Base-by-base conservation (phyloP, 2,113 vertebrate species). In the Sebastes fasciatus region DNA sequence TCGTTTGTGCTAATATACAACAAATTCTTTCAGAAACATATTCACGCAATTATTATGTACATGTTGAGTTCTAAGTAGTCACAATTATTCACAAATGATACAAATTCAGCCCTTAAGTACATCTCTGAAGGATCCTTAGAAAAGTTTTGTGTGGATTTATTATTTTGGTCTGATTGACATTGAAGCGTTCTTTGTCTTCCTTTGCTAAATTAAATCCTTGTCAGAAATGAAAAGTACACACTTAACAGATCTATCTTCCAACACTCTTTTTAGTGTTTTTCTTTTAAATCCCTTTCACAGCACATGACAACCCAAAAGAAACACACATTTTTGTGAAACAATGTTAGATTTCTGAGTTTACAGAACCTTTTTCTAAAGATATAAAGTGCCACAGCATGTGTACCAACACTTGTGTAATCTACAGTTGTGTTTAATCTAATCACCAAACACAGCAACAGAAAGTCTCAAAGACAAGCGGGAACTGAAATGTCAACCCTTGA, bases 41-140 rank as follows among this genome's bases (percentile, higher is more conserved):
- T 68, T 63, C 9, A 89, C 48, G n/a, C 69, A 80, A 78, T 40
- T 82, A 90, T 88, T 91, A 90, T 93, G 58, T 92, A 92, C 88
- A 94, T 13, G 26, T 49, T 34, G 43, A 84, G 66, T 74, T 84
- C 67, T 58, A 72, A 70, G 40, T 52, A 83, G 80, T 67, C 62
- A 78, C 68, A 83, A 78, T 85, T 88, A 94, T 91, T 92, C 82
- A 92, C 83, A 92, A 90, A 89, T 51, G 82, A n/a, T 92, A 91
- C 87, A 92, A 85, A 88, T 68, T 86, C 82, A 94, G 89, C 92
- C 91, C 91, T 92, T 49, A 82, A 74, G 51, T 74, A 79, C 84
- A 81, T 14, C 4, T 81, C 48, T 73, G 54, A 80, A 46, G 42
- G 43, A 83, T 77, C 49, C 26, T 60, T 67, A 74, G 9, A 79